These are phyloP conservation scores for Trichogramma pretiosum DNA, from an alignment of 1,140 invertebrate genomes.

Conservation along the genomic window DNA sequence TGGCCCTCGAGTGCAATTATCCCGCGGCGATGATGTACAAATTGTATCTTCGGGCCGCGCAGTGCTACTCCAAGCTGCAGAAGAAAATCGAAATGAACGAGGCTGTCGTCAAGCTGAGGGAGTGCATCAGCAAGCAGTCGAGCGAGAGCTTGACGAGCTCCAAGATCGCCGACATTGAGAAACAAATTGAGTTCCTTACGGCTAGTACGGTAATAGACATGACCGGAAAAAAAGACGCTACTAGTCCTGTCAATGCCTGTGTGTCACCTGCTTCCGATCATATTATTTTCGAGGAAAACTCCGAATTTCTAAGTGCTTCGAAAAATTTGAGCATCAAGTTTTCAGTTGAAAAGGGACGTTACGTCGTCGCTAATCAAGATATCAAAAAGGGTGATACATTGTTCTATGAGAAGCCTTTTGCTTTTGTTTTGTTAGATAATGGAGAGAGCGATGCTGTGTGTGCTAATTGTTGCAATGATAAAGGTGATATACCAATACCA, in stretches of 20 bases:
- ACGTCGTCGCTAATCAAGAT: constrained; percentile 46
- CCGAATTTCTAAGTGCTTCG: constrained; percentile 33
- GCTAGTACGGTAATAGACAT: too few species aligned
- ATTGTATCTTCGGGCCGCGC: constrained; percentile 33
- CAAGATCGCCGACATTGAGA: too few species aligned
- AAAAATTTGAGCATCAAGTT: constrained; percentile 28
- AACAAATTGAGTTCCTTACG: too few species aligned
- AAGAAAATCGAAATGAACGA: constrained; percentile 14
- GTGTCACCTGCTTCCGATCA: too few species aligned
- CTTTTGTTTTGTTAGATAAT: constrained; percentile 51
- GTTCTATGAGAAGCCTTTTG: constrained; percentile 63
- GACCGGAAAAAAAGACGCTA: too few species aligned
- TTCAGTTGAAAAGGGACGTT: constrained; percentile 42
- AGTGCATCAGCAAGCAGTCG: too few species aligned
- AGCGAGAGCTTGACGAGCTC: too few species aligned
- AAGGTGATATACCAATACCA: constrained; percentile 41
- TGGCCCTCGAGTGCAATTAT: constrained; percentile 34
- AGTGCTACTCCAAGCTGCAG: constrained; percentile 33
- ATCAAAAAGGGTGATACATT: constrained; percentile 56
- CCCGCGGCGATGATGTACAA: constrained; percentile 36
- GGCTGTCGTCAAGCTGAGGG: constrained; percentile 8
- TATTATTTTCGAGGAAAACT: constrained; percentile 28
- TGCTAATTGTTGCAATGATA: constrained; percentile 49
- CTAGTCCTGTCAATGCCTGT: constrained; percentile 13
- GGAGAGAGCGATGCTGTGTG: constrained; percentile 38